These are phyloP conservation scores for Fabriciana adippe DNA, from an alignment of 2,888 invertebrate genomes.

Conservation along the genomic window DNA sequence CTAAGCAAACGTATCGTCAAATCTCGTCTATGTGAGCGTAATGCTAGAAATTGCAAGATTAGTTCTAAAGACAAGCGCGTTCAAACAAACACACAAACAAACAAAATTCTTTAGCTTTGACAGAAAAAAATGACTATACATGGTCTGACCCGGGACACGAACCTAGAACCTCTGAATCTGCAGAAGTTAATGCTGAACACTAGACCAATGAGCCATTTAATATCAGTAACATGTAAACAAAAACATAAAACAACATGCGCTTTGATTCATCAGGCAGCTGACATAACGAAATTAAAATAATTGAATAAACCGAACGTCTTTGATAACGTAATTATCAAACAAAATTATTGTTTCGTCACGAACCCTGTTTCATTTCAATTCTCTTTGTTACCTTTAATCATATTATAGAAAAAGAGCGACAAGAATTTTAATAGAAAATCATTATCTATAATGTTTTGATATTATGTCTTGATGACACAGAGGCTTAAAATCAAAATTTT, in stretches of 20 bases:
- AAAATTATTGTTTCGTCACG: constrained; percentile 77
- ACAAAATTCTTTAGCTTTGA: too few relatives aligned
- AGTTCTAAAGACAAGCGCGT: too few relatives aligned
- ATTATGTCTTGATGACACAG: not conserved
- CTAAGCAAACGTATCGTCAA: too few relatives aligned
- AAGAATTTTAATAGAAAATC: constrained; percentile 24
- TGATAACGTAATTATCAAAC: constrained; percentile 71
- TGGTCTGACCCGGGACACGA: too few relatives aligned
- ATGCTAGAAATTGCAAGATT: too few relatives aligned
- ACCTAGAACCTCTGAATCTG: too few relatives aligned
- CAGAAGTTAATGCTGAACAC: too few relatives aligned
- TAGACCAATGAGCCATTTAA: too few relatives aligned
- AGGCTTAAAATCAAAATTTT: not conserved
- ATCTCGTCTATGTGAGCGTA: too few relatives aligned
- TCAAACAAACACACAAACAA: too few relatives aligned
- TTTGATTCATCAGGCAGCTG: constrained; percentile 65
- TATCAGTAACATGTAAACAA: not conserved
- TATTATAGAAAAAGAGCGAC: constrained; percentile 18
- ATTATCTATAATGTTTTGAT: constrained; percentile 2
- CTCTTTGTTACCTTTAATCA: constrained; percentile 42
- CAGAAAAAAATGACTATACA: too few relatives aligned
- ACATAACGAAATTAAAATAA: constrained; percentile 64
- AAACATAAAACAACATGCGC: constrained; percentile 3
- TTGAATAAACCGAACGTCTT: constrained; percentile 65
- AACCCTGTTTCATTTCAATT: constrained; percentile 44